A percentile compares a stretch with the other conserved stretches of the same genome.
Conservation (phyloP, 2,888 invertebrate genomes). For the Oxycera nigricornis region DNA sequence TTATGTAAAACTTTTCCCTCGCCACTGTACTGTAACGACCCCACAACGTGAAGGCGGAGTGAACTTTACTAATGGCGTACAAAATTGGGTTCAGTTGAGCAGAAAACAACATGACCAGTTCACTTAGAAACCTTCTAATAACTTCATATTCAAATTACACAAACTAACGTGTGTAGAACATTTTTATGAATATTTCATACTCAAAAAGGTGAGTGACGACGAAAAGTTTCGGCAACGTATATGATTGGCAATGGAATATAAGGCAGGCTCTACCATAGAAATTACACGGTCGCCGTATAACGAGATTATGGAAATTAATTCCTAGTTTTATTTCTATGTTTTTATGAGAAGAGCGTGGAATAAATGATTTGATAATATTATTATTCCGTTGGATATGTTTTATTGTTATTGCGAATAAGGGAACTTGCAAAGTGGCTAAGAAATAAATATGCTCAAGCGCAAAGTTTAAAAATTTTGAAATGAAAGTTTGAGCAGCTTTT, state of each 20-base stretch:
- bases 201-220: background rate
- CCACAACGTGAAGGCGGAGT: background rate
- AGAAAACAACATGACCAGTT: slow-evolving; percentile 32
- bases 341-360: background rate
- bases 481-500: too few species aligned
- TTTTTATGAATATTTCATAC: slow-evolving; percentile 19
- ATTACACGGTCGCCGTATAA: too few species aligned
- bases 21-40: background rate
- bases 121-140: slow-evolving; percentile 19
- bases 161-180: slow-evolving; percentile 21
- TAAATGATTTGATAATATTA: too few species aligned
- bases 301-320: background rate
- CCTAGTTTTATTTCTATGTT: background rate
- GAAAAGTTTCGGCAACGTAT: background rate
- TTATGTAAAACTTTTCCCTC: background rate
- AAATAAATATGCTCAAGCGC: too few species aligned
- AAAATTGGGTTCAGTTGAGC: slow-evolving; percentile 19
- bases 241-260: background rate
- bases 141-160: slow-evolving; percentile 32
- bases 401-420: too few species aligned
- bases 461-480: too few species aligned
- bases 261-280: background rate
- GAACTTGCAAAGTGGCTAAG: too few species aligned
- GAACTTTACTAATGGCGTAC: slow-evolving; percentile 17
- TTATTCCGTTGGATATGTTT: too few species aligned